A percentile compares a stretch with the other conserved stretches of the same genome.
phyloP scores from a whole-genome alignment of 2,113 vertebrate genomes.

The Carollia perspicillata region DNA sequence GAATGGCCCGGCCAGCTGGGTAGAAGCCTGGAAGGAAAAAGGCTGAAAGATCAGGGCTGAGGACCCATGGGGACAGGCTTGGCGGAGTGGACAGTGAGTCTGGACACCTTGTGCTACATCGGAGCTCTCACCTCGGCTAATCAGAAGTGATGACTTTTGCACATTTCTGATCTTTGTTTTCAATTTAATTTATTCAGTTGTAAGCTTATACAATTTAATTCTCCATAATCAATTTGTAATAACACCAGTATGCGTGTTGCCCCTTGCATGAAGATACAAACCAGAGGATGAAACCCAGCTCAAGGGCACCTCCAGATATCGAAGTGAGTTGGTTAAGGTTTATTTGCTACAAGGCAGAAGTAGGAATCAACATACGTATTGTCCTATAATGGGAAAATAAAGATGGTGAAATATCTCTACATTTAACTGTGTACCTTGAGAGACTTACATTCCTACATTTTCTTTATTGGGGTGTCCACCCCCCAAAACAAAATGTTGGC shows the following conservation, averaged over 20 bases:
- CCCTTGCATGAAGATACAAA: not conserved
- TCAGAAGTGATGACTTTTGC: not conserved
- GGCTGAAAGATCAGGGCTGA: not conserved
- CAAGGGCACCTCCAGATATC: not conserved
- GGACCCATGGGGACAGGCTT: fast-evolving
- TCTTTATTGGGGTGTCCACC: not conserved
- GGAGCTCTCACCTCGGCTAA: not conserved
- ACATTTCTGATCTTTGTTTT: not conserved
- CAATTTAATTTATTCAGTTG: not conserved
- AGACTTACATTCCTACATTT: not conserved
- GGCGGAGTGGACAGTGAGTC: fast-evolving
- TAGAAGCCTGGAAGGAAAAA: not conserved
- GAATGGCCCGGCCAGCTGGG: not conserved
- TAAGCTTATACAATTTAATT: not conserved
- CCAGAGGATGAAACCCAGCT: fast-evolving
- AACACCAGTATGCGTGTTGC: not conserved
- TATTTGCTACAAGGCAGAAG: not conserved
- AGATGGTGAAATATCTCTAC: not conserved
- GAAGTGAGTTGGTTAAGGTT: not conserved
- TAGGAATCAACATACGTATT: not conserved
- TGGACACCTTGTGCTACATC: not conserved
- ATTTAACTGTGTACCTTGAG: not conserved
- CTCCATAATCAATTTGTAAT: not conserved
- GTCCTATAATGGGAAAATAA: not conserved
- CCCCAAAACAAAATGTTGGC: not conserved